Evolutionary conservation across 2,888 invertebrate species (phyloP).

Genomic region (Marasmarcha lunaedactyla): DNA sequence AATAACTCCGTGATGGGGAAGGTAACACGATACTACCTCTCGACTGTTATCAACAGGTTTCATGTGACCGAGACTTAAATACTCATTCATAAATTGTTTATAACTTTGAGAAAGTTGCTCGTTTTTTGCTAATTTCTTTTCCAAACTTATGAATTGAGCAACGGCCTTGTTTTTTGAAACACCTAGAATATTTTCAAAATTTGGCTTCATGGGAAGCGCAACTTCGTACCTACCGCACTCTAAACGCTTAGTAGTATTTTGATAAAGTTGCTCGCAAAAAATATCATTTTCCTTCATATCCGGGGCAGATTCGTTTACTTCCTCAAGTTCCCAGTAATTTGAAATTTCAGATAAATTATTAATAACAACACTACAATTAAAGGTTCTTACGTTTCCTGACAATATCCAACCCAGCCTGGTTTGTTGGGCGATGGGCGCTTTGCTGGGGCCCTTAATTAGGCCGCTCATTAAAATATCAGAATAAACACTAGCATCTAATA

Average conservation of each 20-base stretch:
- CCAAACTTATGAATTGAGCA: slow-evolving; percentile 4
- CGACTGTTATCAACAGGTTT: not conserved
- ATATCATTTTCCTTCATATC: not conserved
- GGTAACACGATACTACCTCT: slow-evolving; percentile 2
- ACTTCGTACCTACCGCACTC: slow-evolving; percentile 3
- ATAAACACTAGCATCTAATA: slow-evolving; percentile 5
- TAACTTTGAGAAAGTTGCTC: not conserved
- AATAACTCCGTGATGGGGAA: slow-evolving; percentile 10
- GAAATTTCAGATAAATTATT: slow-evolving; percentile 6
- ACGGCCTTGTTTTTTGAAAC: slow-evolving; percentile 1
- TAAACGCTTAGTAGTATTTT: slow-evolving; percentile 3
- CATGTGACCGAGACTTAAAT: slow-evolving; percentile 5
- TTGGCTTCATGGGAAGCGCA: slow-evolving; percentile 3
- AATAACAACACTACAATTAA: slow-evolving; percentile 8
- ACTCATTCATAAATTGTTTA: slow-evolving; percentile 6
- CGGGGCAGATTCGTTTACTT: not conserved
- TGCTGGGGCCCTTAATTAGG: slow-evolving; percentile 8
- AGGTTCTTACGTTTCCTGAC: slow-evolving; percentile 9
- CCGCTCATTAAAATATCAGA: slow-evolving; percentile 6
- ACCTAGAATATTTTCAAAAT: not conserved
- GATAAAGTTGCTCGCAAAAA: slow-evolving; percentile 3
- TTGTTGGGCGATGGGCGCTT: slow-evolving; percentile 10
- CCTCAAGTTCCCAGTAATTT: slow-evolving; percentile 5
- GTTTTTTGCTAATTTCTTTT: slow-evolving; percentile 3
- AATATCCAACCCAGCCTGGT: slow-evolving; percentile 12